These are phyloP conservation scores for Hemichromis elongatus DNA, from an alignment of 2,113 vertebrate genomes.

Conservation along the genomic window DNA sequence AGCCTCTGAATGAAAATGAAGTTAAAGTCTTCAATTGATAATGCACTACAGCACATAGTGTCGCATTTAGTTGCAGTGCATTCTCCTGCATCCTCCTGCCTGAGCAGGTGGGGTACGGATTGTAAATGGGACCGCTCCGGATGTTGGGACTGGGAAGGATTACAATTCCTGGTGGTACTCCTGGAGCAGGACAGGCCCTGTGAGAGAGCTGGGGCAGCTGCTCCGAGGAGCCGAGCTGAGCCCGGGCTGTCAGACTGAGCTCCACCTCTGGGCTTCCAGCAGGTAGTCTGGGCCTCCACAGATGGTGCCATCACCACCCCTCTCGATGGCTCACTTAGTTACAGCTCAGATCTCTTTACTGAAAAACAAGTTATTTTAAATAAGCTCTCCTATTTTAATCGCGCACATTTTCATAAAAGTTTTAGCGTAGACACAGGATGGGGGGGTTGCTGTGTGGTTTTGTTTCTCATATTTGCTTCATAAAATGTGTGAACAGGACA, in stretches of 20 bases:
- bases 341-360: conserved; percentile 15
- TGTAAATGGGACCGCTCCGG: conserved; percentile 50
- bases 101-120: conserved; percentile 61
- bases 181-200: conserved; percentile 60
- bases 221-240: conserved; percentile 57
- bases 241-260: conserved; percentile 65
- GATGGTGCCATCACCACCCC: conserved; percentile 60
- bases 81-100: conserved; percentile 17
- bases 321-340: conserved; percentile 9
- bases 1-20: conserved; percentile 42
- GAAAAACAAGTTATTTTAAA: background rate
- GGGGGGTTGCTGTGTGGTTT: conserved; percentile 21
- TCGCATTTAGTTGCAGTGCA: background rate
- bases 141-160: conserved; percentile 60
- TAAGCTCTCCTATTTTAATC: background rate
- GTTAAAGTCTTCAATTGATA: conserved; percentile 53
- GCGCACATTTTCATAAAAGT: background rate
- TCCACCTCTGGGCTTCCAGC: conserved; percentile 70
- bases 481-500: conserved; percentile 69
- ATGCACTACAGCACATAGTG: background rate
- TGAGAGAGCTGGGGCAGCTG: conserved; percentile 64
- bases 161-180: conserved; percentile 67
- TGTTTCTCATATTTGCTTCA: conserved; percentile 62
- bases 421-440: background rate
- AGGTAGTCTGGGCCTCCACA: conserved; percentile 63